phyloP scores from a whole-genome alignment of 1,140 invertebrate species.

The Antheraea mylitta region DNA sequence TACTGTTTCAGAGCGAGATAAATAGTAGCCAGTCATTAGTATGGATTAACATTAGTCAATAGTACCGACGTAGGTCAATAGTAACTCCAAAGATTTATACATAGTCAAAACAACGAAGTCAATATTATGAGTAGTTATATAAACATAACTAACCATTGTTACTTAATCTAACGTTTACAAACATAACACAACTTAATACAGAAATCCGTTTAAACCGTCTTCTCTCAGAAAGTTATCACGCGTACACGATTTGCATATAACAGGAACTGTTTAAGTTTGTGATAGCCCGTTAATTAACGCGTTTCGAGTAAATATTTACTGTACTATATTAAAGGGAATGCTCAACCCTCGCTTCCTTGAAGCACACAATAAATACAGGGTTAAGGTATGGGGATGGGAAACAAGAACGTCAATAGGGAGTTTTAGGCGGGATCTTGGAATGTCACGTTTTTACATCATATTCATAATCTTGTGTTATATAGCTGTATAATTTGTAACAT shows the following conservation, averaged over 20 bases:
- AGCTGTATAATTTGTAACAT: no score
- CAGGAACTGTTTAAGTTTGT: constrained; percentile 9
- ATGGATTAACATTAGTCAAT: no score
- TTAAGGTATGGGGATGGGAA: not conserved
- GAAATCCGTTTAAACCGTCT: constrained; percentile 2
- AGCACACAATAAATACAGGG: not conserved
- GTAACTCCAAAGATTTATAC: not conserved
- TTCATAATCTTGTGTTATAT: no score
- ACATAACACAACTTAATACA: constrained; percentile 1
- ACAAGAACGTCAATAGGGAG: not conserved
- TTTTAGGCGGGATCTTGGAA: no score
- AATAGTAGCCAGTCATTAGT: no score
- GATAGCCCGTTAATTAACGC: constrained; percentile 4
- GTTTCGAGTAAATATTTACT: constrained; percentile 5
- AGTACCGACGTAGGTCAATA: no score
- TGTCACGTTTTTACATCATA: no score
- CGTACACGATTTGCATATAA: constrained; percentile 7
- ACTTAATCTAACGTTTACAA: not conserved
- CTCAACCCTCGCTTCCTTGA: not conserved
- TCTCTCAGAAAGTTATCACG: constrained; percentile 1
- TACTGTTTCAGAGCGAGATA: no score
- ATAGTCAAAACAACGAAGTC: not conserved
- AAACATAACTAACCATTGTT: not conserved
- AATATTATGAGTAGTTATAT: not conserved
- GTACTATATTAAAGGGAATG: not conserved